phyloP scores from a whole-genome alignment of 2,888 invertebrate genomes.

The Punctoribates punctum region DNA sequence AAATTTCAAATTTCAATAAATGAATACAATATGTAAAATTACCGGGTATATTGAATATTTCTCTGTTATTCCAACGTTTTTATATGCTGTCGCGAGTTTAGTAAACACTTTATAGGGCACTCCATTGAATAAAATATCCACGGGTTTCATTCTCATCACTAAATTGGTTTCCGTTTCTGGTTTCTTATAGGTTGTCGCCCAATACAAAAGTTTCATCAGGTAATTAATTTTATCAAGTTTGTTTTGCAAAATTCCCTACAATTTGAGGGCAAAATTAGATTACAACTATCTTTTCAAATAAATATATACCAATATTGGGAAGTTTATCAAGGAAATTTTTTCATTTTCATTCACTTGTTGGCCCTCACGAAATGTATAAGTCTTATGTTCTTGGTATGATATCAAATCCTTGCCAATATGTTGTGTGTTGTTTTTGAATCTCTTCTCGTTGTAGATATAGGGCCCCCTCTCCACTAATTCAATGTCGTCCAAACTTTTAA shows the following conservation, averaged over 20 bases:
- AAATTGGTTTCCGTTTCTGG: not conserved
- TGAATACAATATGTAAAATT: too few relatives aligned
- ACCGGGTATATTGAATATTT: too few relatives aligned
- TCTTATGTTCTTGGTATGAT: conserved; percentile 11
- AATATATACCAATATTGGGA: conserved; percentile 10
- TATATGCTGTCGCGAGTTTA: too few relatives aligned
- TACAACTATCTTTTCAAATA: too few relatives aligned
- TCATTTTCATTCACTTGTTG: not conserved
- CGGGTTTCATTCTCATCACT: not conserved
- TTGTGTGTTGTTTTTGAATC: not conserved
- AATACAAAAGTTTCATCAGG: too few relatives aligned
- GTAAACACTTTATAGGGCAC: not conserved
- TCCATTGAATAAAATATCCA: not conserved
- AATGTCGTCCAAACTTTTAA: not conserved
- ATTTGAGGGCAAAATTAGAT: too few relatives aligned
- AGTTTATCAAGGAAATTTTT: not conserved
- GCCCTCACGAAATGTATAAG: not conserved
- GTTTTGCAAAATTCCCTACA: too few relatives aligned
- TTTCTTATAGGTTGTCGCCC: not conserved
- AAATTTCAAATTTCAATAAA: not conserved
- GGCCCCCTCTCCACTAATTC: conserved; percentile 35
- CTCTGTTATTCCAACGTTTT: too few relatives aligned
- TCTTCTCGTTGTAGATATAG: conserved; percentile 29
- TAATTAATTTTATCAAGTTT: too few relatives aligned
- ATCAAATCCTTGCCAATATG: not conserved